Evolutionary conservation across 2,113 vertebrate genomes (phyloP), one percentile per base, ranked within the genome.

Genomic region (Actenoides hombroni): DNA sequence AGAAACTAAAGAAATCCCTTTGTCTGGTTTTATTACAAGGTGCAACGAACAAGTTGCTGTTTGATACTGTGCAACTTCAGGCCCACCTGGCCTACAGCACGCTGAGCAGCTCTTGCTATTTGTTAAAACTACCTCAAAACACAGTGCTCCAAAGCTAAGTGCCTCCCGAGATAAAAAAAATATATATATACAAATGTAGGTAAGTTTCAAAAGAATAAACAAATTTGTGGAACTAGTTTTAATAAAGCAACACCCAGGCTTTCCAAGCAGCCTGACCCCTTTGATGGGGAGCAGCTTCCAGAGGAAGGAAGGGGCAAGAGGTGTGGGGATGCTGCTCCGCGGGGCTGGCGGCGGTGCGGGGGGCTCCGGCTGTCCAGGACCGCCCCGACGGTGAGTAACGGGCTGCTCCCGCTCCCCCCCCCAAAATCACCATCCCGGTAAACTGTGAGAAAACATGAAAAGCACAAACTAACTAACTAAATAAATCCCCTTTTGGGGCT

Each of bases 61-160:
- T 54, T 28, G 79, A 25, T 67, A 48, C 39, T 2, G 0, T 2
- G 0, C 54, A 73, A 60, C 73, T 54, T 54, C 63, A 64, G 56
- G 70, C 56, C 61, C 63, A 70, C 40, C 65, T 11, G 31, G 25
- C 16, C 44, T 51, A 44, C 49, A 4, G 2, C 13, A 37, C 11
- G 5, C 20, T 1, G 16, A 51, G 31, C 3, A 1, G n/a, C 71
- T 83, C 37, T 4, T 0, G 3, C 21, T 16, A 6, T 37, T 5
- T 31, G 17, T 35, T 60, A 40, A 17, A 88, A 44, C 60, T 29
- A 20, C 39, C 44, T 57, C 51, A 51, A 63, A 69, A 29, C 13
- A 11, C 1, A 0, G 26, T 6, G 15, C 40, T 33, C 17, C 16
- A 0, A 26, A 48, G 10, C 35, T 5, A 9, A 24, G 16, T 16